Conservation (phyloP, 2,888 invertebrate genomes). For the Sphinx pinastri region DNA sequence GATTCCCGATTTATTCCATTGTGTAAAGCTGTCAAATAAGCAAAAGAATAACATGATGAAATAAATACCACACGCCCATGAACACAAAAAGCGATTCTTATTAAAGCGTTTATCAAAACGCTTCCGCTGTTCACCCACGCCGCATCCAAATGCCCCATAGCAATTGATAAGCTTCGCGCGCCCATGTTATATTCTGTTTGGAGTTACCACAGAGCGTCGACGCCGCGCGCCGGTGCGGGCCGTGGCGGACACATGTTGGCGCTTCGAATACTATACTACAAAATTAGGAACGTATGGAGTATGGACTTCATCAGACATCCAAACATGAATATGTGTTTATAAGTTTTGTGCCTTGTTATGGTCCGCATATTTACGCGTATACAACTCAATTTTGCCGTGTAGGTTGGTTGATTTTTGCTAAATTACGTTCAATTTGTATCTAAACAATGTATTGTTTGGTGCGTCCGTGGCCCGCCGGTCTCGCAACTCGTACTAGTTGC, state of each 20-base stretch:
- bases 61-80: no score
- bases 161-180: conserved; percentile 58
- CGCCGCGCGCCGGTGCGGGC: conserved; percentile 25
- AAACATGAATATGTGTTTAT: neutral
- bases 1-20: no score
- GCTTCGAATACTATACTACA: conserved; percentile 31
- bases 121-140: conserved; percentile 33
- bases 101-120: neutral
- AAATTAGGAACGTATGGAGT: conserved; percentile 31
- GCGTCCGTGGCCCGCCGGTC: conserved; percentile 9
- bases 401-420: neutral
- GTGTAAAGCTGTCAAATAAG: no score
- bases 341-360: no score
- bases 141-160: conserved; percentile 43
- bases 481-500: neutral
- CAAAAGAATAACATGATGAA: no score
- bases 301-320: neutral
- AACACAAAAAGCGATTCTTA: no score
- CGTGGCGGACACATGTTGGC: conserved; percentile 49
- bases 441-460: conserved; percentile 33
- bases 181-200: conserved; percentile 45
- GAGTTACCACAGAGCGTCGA: conserved; percentile 34
- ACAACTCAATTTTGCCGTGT: neutral
- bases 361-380: no score
- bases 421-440: neutral